Percentiles rank a stretch among this genome's conserved stretches.
Evolutionary conservation across 2,888 invertebrate species (phyloP).

Genomic region (Suillia variegata): DNA sequence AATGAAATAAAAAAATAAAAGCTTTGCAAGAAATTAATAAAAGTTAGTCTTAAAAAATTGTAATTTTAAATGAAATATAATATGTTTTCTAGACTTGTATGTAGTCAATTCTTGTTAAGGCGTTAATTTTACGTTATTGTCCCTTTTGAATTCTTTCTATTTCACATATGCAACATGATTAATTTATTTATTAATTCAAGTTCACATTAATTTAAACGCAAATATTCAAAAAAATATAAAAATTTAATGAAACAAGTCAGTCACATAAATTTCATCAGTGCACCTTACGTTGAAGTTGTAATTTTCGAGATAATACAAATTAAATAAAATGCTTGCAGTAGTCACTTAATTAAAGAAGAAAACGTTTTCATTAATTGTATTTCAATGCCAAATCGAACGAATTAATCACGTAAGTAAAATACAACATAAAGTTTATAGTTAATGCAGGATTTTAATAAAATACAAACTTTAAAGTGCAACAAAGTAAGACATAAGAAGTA

Average conservation of each 20-base stretch:
- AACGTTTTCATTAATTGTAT: too few species aligned
- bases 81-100: neutral
- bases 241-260: neutral
- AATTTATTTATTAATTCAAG: too few species aligned
- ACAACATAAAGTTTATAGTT: too few species aligned
- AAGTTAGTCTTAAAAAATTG: slow-evolving; percentile 9
- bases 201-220: neutral
- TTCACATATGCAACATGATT: too few species aligned
- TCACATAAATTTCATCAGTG: neutral
- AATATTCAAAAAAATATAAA: neutral
- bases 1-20: slow-evolving; percentile 27
- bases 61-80: neutral
- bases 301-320: neutral
- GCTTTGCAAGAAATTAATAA: slow-evolving; percentile 25
- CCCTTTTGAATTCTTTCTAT: too few species aligned
- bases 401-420: too few species aligned
- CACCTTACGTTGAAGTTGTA: neutral
- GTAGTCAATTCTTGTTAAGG: neutral
- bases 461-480: too few species aligned
- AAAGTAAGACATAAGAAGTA: too few species aligned
- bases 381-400: too few species aligned
- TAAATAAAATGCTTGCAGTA: neutral
- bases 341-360: too few species aligned
- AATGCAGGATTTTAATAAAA: too few species aligned
- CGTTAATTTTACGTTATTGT: too few species aligned